Evolutionary conservation across 2,113 vertebrate species (phyloP).

Genomic region (Rhineura floridana): DNA sequence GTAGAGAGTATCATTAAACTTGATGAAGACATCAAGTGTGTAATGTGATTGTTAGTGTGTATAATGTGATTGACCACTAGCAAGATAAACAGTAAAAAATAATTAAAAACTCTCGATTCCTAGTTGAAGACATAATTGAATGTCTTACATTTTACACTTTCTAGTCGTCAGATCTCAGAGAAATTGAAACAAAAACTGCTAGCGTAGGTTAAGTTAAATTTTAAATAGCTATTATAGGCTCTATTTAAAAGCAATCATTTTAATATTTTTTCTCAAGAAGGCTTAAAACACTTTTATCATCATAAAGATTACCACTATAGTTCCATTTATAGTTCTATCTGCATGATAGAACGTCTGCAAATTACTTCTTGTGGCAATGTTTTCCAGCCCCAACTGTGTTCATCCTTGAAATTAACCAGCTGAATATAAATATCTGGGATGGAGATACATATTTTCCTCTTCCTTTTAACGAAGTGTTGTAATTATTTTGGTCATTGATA

Average conservation of each 20-base stretch:
- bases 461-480: slow-evolving; percentile 56
- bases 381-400: slow-evolving; percentile 62
- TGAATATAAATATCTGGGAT: slow-evolving; percentile 48
- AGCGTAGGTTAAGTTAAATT: not conserved
- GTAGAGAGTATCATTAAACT: not conserved
- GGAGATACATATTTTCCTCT: slow-evolving; percentile 53
- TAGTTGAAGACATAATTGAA: slow-evolving; percentile 2
- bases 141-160: not conserved
- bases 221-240: not conserved
- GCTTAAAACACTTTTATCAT: slow-evolving; percentile 26
- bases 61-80: not conserved
- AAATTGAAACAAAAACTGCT: slow-evolving; percentile 1
- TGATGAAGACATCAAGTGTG: not conserved
- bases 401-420: slow-evolving; percentile 53
- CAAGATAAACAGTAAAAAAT: not conserved
- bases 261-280: slow-evolving; percentile 23
- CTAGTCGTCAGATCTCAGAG: not conserved
- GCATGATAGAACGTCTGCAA: slow-evolving; percentile 41
- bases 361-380: slow-evolving; percentile 60
- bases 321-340: slow-evolving; percentile 49
- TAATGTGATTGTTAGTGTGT: not conserved
- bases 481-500: slow-evolving; percentile 64
- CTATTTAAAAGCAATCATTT: slow-evolving; percentile 29
- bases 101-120: slow-evolving; percentile 37
- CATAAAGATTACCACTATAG: slow-evolving; percentile 43